A percentile compares a stretch with the other conserved stretches of the same genome.
Conservation (phyloP, 64 coral and sea anemone species). For the Actinia tenebrosa region DNA sequence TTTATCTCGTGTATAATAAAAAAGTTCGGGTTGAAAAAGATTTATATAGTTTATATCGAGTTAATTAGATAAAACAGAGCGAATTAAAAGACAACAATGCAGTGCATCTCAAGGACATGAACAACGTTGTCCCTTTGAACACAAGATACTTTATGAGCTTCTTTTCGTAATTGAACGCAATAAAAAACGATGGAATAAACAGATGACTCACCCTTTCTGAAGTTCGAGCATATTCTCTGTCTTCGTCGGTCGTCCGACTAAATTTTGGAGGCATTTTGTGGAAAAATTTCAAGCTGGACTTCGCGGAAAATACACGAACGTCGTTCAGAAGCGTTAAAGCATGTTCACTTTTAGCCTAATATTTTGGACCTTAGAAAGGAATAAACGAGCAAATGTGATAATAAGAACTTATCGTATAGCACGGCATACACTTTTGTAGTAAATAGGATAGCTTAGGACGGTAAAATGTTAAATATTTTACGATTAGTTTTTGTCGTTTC, state of each 20-base stretch:
- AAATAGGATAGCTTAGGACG: neutral
- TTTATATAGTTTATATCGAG: no score
- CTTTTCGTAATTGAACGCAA: neutral
- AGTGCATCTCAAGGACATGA: no score
- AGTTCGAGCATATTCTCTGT: slow-evolving; percentile 40
- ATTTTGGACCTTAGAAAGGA: neutral
- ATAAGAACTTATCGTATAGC: neutral
- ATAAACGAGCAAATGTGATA: neutral
- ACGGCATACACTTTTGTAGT: neutral
- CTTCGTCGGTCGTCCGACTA: slow-evolving; percentile 54
- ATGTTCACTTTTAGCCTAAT: neutral
- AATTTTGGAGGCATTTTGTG: slow-evolving; percentile 76
- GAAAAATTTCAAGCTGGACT: neutral
- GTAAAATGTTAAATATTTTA: neutral
- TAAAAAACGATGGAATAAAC: neutral
- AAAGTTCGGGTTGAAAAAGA: no score
- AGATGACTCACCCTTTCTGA: slow-evolving; percentile 65
- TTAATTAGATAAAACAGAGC: no score
- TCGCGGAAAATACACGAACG: neutral
- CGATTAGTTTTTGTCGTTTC: neutral
- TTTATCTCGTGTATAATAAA: no score
- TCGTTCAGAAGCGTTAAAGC: neutral
- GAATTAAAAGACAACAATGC: no score
- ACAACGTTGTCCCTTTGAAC: no score
- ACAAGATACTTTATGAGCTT: neutral